Conservation (phyloP, 53 echinoderm and acorn worm species). For the Temnopleurus reevesii region DNA sequence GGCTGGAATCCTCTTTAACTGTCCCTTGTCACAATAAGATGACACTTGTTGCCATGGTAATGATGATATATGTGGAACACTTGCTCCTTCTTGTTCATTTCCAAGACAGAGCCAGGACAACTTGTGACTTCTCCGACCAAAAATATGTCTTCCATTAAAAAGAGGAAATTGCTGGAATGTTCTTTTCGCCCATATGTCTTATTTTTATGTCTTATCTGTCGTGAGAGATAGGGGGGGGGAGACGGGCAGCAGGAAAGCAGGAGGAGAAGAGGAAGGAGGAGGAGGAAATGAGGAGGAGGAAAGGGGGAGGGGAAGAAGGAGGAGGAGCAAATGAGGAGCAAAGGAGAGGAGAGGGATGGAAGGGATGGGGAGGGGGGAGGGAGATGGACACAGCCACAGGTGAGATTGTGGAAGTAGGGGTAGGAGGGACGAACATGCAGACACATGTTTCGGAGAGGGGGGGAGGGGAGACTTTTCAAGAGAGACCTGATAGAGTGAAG, state of each 20-base stretch:
- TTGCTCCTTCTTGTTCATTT: background rate
- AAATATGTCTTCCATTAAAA: background rate
- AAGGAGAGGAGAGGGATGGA: background rate
- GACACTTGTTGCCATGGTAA: conserved; percentile 9
- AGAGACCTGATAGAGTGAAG: no score
- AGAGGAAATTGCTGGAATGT: background rate
- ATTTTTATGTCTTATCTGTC: background rate
- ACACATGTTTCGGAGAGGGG: no score
- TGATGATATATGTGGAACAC: conserved; percentile 37
- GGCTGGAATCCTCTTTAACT: no score
- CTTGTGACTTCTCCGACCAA: background rate
- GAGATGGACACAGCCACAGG: background rate
- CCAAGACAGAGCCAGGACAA: conserved; percentile 8
- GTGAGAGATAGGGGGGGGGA: background rate
- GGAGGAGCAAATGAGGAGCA: background rate
- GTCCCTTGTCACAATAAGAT: no score
- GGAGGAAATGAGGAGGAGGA: background rate
- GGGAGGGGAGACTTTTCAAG: background rate
- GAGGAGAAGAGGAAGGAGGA: background rate
- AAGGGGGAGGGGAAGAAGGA: background rate
- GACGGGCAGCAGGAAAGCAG: background rate
- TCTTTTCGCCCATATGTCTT: background rate
- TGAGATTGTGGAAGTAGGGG: background rate
- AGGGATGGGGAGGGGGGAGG: background rate
- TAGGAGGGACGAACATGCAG: no score